Percentiles rank a stretch among this genome's conserved stretches.
phyloP scores from a whole-genome alignment of 2,797 vertebrate genomes.

The Halcyon smyrnensis region DNA sequence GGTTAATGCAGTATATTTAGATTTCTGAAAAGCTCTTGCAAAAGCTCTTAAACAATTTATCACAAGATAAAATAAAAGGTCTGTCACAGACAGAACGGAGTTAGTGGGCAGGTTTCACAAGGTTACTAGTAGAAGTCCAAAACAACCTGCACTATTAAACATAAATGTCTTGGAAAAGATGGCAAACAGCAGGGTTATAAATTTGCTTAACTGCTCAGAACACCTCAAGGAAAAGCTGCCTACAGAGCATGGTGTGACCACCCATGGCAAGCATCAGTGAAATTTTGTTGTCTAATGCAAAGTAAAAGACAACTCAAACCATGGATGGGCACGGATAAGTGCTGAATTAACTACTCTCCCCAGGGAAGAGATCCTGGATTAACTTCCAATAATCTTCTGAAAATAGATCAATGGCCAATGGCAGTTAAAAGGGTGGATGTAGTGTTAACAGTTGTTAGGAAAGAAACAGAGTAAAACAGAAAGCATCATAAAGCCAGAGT shows the following conservation, averaged over 20 bases:
- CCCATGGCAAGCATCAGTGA: not conserved
- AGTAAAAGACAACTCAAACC: not conserved
- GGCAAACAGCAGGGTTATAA: not conserved
- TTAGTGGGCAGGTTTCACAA: not conserved
- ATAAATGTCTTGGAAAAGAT: not conserved
- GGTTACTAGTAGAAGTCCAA: not conserved
- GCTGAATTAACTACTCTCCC: not conserved
- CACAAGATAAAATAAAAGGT: slow-evolving; percentile 29
- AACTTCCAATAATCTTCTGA: not conserved
- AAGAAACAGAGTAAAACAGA: not conserved
- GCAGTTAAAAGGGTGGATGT: not conserved
- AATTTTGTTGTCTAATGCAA: not conserved
- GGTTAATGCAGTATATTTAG: slow-evolving; percentile 43
- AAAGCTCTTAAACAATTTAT: slow-evolving; percentile 46
- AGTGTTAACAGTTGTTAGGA: not conserved
- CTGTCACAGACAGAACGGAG: not conserved
- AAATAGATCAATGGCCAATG: not conserved
- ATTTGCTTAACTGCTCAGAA: not conserved
- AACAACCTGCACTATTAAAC: not conserved
- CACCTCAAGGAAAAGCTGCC: not conserved
- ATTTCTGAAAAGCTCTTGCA: slow-evolving; percentile 3
- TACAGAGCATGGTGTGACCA: not conserved
- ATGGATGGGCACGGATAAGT: not conserved
- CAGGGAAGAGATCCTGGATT: not conserved
- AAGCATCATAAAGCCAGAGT: not conserved